Evolutionary conservation across 2,113 vertebrate species (phyloP).

Genomic region (Lichenostomus cassidix): DNA sequence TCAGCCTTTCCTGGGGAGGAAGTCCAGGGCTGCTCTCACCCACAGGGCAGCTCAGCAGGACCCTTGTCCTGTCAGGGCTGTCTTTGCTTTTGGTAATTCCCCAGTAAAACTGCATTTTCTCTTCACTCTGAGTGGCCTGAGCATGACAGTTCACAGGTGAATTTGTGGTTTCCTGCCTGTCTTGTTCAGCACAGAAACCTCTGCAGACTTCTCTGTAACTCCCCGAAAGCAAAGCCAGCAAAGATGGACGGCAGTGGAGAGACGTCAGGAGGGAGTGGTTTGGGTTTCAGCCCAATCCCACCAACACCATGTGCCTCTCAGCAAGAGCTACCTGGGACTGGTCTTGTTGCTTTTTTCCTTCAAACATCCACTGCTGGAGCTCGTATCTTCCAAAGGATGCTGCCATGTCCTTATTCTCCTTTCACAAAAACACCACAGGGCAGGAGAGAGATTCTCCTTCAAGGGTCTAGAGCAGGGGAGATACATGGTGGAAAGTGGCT

Average conservation of each 20-base stretch:
- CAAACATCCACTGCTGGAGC: not conserved
- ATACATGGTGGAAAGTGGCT: not conserved
- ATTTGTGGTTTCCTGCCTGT: not conserved
- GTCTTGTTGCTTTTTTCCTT: not conserved
- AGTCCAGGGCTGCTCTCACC: not conserved
- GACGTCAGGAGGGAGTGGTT: not conserved
- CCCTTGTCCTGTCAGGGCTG: fast-evolving
- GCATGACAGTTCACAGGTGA: not conserved
- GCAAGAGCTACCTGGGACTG: not conserved
- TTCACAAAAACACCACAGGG: not conserved
- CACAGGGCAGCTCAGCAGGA: not conserved
- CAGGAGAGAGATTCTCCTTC: not conserved
- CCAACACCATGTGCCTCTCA: not conserved
- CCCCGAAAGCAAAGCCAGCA: not conserved
- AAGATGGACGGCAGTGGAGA: not conserved
- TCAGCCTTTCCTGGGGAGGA: not conserved
- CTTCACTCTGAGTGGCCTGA: not conserved
- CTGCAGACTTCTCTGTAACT: not conserved
- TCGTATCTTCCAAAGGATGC: not conserved
- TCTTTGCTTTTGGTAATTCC: not conserved
- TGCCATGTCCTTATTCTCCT: not conserved
- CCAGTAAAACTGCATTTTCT: not conserved
- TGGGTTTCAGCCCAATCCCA: not conserved
- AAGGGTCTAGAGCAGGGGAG: not conserved
- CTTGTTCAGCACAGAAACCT: not conserved